A percentile compares a stretch with the other conserved stretches of the same genome.
Conservation (phyloP, 2,888 invertebrate species). For the Lepidonotus clava region DNA sequence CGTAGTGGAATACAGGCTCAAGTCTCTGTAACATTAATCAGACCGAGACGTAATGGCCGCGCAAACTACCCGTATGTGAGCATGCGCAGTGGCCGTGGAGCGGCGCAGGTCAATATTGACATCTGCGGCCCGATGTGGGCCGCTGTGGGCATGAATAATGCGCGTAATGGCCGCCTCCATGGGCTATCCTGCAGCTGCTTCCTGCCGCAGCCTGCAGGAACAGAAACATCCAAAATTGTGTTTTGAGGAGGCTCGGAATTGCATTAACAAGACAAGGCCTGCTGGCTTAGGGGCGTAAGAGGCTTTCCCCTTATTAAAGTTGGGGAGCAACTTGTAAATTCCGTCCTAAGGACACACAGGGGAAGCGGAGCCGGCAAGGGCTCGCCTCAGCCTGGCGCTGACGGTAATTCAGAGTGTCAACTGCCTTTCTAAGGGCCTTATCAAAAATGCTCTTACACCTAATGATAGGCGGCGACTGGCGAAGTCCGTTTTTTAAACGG, state of each 20-base stretch:
- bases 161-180: neutral
- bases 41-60: neutral
- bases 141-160: slow-evolving; percentile 36
- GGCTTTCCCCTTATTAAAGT: too few relatives aligned
- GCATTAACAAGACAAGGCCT: neutral
- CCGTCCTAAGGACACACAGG: too few relatives aligned
- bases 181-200: slow-evolving; percentile 40
- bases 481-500: neutral
- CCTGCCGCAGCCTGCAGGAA: slow-evolving; percentile 20
- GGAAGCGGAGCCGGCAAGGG: too few relatives aligned
- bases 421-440: neutral
- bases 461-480: too few relatives aligned
- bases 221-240: slow-evolving; percentile 14
- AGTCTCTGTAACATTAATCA: slow-evolving; percentile 37
- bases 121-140: slow-evolving; percentile 16
- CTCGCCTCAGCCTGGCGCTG: too few relatives aligned
- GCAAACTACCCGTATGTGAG: slow-evolving; percentile 30
- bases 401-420: neutral
- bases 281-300: neutral
- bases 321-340: too few relatives aligned
- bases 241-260: neutral
- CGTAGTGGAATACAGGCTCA: too few relatives aligned
- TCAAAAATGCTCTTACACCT: neutral
- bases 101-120: slow-evolving; percentile 38
- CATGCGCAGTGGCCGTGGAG: slow-evolving; percentile 3